Percentiles rank a stretch among this genome's conserved stretches.
Conservation (phyloP, 2,797 vertebrate species). For the Anomalospiza imberbis region DNA sequence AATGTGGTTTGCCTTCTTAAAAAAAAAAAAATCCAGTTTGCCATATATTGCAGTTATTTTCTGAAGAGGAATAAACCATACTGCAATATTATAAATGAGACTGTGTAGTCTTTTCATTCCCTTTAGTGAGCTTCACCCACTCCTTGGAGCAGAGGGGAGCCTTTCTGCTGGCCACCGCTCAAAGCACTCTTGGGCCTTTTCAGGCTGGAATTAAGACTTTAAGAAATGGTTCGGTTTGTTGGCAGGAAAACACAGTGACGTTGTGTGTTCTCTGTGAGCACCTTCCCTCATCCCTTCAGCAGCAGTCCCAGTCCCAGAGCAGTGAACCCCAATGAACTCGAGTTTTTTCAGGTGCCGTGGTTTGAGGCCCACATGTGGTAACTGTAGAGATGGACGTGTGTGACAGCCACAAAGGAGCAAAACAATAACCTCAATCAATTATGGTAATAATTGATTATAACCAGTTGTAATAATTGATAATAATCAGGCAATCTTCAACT, state of each 20-base stretch:
- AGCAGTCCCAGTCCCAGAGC: not conserved
- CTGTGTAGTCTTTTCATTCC: not conserved
- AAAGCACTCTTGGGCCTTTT: not conserved
- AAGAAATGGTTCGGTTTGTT: not conserved
- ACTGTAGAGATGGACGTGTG: not conserved
- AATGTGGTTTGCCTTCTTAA: not conserved
- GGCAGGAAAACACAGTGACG: not conserved
- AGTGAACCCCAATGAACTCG: not conserved
- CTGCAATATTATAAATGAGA: not conserved
- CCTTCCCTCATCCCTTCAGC: not conserved
- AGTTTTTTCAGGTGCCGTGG: not conserved
- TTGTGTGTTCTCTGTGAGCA: not conserved
- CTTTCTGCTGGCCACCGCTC: not conserved
- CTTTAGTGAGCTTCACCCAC: not conserved
- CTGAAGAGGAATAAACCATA: not conserved
- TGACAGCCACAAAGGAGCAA: not conserved
- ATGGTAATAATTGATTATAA: not conserved
- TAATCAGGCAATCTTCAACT: fast-evolving
- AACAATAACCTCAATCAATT: not conserved
- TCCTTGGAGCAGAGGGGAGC: not conserved
- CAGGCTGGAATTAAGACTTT: not conserved
- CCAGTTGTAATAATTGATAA: not conserved
- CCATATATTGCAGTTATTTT: not conserved
- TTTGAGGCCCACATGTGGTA: not conserved
- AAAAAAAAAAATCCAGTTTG: not conserved